These are phyloP conservation scores for Cremastinae sp. DNA, from an alignment of 2,888 invertebrate species.

Conservation along the genomic window DNA sequence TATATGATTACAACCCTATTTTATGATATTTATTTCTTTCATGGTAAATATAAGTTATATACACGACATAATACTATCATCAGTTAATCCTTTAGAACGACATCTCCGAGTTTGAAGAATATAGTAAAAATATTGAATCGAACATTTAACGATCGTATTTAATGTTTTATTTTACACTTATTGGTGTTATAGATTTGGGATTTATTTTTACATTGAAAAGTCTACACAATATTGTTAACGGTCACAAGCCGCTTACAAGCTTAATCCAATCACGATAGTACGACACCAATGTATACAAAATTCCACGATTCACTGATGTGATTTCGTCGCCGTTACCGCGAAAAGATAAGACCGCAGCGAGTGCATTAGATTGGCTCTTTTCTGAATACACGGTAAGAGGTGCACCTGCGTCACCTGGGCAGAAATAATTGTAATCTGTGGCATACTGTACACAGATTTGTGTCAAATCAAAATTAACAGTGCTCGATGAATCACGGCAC, in stretches of 20 bases:
- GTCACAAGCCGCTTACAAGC: conserved; percentile 6
- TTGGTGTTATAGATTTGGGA: too few relatives aligned
- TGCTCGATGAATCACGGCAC: neutral
- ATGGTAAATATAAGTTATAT: too few relatives aligned
- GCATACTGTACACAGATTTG: conserved; percentile 16
- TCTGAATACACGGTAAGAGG: conserved; percentile 1
- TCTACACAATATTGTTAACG: too few relatives aligned
- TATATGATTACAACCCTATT: too few relatives aligned
- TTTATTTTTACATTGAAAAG: too few relatives aligned
- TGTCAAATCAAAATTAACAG: neutral
- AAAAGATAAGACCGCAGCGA: conserved; percentile 26
- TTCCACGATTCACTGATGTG: neutral
- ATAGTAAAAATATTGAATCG: too few relatives aligned
- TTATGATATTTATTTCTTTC: too few relatives aligned
- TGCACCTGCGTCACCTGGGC: conserved; percentile 18
- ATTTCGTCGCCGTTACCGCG: neutral
- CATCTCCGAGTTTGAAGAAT: too few relatives aligned
- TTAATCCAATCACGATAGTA: conserved; percentile 21
- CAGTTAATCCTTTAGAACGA: too few relatives aligned
- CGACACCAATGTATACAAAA: conserved; percentile 16
- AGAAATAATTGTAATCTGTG: conserved; percentile 12
- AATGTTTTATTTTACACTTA: too few relatives aligned
- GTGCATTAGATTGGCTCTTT: neutral
- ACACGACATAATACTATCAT: too few relatives aligned
- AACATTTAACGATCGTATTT: too few relatives aligned